A percentile compares a stretch with the other conserved stretches of the same genome.
Evolutionary conservation across 1,140 invertebrate genomes (phyloP).

Genomic region (Zelostemma sp.): DNA sequence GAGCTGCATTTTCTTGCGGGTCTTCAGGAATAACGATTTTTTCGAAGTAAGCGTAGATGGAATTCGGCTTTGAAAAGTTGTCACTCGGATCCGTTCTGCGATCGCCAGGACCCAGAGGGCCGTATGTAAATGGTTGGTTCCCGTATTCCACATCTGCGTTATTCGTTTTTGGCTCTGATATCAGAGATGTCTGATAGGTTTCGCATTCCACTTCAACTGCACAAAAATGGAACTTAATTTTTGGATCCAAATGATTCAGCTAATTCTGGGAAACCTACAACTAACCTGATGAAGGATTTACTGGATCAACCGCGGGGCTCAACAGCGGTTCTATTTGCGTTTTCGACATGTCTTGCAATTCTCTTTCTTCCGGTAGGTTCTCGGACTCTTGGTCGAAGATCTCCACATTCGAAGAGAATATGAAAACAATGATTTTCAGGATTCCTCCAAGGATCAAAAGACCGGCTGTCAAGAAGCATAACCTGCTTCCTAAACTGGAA

Average conservation of each 20-base stretch:
- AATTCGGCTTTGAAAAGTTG: slow-evolving; percentile 11
- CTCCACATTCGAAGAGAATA: slow-evolving; percentile 50
- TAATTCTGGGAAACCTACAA: too few species aligned
- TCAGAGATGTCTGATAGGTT: background rate
- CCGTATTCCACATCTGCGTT: slow-evolving; percentile 22
- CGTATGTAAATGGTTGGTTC: slow-evolving; percentile 43
- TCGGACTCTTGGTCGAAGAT: slow-evolving; percentile 49
- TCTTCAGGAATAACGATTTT: slow-evolving; percentile 45
- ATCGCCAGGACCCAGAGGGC: slow-evolving; percentile 49
- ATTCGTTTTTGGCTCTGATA: slow-evolving; percentile 3
- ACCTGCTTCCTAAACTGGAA: slow-evolving; percentile 52
- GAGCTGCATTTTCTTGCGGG: slow-evolving; percentile 25
- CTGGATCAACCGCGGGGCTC: background rate
- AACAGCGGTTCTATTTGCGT: slow-evolving; percentile 45
- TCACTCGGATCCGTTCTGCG: slow-evolving; percentile 33
- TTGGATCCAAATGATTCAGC: too few species aligned
- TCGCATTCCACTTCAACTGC: background rate
- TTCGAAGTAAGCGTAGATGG: slow-evolving; percentile 23
- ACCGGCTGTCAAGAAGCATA: slow-evolving; percentile 55
- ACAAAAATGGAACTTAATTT: background rate
- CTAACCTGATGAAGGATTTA: background rate
- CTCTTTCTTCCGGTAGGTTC: slow-evolving; percentile 18
- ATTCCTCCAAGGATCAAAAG: slow-evolving; percentile 47
- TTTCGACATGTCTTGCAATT: slow-evolving; percentile 38
- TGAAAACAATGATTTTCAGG: slow-evolving; percentile 50